A percentile compares a stretch with the other conserved stretches of the same genome.
Evolutionary conservation across 2,797 vertebrate species (phyloP).

Genomic region (Catharus ustulatus): DNA sequence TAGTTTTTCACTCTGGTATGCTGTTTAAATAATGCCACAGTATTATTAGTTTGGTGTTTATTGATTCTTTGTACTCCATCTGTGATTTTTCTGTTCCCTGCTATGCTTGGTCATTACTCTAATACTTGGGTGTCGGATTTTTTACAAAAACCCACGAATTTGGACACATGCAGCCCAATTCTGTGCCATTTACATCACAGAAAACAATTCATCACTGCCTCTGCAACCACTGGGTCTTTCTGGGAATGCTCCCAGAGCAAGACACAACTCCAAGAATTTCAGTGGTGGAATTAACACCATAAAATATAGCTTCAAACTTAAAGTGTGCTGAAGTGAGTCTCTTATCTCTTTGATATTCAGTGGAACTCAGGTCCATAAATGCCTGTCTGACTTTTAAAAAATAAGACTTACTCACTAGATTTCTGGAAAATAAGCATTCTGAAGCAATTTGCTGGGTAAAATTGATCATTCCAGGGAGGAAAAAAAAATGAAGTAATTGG

Average conservation of each 20-base stretch:
- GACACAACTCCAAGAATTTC: background rate
- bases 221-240: background rate
- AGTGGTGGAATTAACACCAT: background rate
- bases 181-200: background rate
- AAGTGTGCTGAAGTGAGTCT: background rate
- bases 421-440: slow-evolving; percentile 15
- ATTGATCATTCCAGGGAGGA: background rate
- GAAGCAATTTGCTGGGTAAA: background rate
- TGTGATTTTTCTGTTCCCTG: background rate
- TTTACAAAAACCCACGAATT: background rate
- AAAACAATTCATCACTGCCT: background rate
- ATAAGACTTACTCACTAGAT: background rate
- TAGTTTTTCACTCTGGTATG: background rate
- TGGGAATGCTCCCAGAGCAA: background rate
- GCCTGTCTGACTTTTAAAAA: slow-evolving; percentile 28
- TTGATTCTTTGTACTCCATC: background rate
- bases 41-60: background rate
- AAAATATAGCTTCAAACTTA: slow-evolving; percentile 1
- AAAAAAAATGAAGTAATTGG: background rate
- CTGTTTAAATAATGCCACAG: background rate
- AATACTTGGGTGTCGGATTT: background rate
- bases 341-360: background rate
- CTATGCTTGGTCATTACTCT: background rate
- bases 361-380: background rate
- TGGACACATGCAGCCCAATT: background rate